Evolutionary conservation across 2,113 vertebrate species (phyloP), one percentile per base, ranked within the genome.

Genomic region (Pluvianellus socialis): DNA sequence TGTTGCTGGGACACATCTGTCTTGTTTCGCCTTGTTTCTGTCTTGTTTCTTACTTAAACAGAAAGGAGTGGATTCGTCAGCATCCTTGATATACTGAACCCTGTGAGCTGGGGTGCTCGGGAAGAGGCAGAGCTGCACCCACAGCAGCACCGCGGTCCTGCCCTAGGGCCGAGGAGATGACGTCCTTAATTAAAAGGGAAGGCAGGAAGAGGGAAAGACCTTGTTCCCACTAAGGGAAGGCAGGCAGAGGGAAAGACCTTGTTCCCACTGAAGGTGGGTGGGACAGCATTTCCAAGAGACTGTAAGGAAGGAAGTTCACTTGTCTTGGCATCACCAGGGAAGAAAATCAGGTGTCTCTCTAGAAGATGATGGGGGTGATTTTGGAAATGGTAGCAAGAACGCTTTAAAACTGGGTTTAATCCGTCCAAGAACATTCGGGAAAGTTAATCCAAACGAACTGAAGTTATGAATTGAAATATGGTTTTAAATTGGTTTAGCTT

Each of bases 301-400:
- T 23, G 13, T 5, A 11, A 4, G 0, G 0, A 50, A 47, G 82
- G 42, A 16, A 40, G 6, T 18, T 30, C 5, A 1, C 7, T 58
- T 58, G 17, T 44, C 30, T 3, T 40, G 66, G 52, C 45, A 22
- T 76, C 33, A 0, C 44, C 4, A 0, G 45, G 82, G 79, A 58
- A 33, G 35, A 56, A 13, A 59, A 30, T 22, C 12, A 23, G 55
- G 28, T 71, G 67, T 45, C 42, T 61, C 22, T 20, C 38, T 0
- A 49, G 40, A 52, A 52, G 61, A 33, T 49, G 62, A 15, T 14
- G 7, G 49, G 23, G 21, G 35, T 38, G 40, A 2, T 73, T 86
- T 73, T 42, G 77, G 77, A 70, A 65, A 15, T 23, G 42, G 45
- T 16, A 42, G 44, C 38, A 30, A 47, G 27, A 56, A 7, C 55